Evolutionary conservation across 1,140 invertebrate genomes (phyloP), one percentile per base, ranked within the genome.

Genomic region (Monomorium pharaonis): DNA sequence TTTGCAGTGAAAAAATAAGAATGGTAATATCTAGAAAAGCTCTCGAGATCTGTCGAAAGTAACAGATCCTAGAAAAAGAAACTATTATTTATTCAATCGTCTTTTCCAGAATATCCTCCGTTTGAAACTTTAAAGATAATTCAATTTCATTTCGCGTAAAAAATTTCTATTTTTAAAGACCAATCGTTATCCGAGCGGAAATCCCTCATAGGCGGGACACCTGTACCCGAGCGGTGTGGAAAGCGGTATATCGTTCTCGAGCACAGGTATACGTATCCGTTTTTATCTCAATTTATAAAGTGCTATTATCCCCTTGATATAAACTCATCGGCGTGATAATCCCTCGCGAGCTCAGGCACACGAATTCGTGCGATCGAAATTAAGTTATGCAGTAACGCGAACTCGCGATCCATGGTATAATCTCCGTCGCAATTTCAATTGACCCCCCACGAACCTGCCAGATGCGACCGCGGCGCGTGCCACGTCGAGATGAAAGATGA

Each of bases 391-490:
- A 72, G 67, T 72, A 72, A 74, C 67, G 78, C 78, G 78, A 83
- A 72, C 54, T 74, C 78, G 67, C 78, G 78, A 83, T 72, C 78
- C 78, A 47, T 42, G 60, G 56, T 70, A 69, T 85, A 65, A 77
- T 76, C 86, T 85, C 63, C 85, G 54, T 72, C 78, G 62, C 84
- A 69, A 86, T 88, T 77, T 80, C 87, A 84, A 89, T 89, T 88
- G 87, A 85, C 75, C 83, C 81, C 86, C 81, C 54, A 58, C 83
- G 88, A 89, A 86, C 69, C 88, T 90, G 92, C 92, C 93, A 94
- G 93, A 94, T 94, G 93, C 90, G 91, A 91, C 92, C 91, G 88
- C 88, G 92, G 88, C 93, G 93, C 93, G 93, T 94, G 93, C 93
- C 92, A 89, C 90, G 90, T 90, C 91, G 91, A 92, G 90, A 93